A percentile compares a stretch with the other conserved stretches of the same genome.
phyloP scores from a whole-genome alignment of 2,797 vertebrate species.

The Argentina silus region DNA sequence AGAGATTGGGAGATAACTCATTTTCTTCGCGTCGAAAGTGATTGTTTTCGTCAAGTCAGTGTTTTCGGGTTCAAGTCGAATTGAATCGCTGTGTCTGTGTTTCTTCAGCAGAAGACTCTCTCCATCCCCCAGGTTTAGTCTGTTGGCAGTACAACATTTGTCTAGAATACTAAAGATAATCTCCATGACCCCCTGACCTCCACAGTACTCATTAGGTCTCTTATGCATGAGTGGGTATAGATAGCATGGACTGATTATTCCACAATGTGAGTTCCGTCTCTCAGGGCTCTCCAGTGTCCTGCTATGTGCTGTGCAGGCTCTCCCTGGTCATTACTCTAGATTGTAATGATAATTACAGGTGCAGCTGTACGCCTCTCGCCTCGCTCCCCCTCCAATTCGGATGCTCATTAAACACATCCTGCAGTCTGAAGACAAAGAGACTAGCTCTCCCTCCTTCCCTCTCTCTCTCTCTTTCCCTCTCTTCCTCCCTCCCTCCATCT shows the following conservation, averaged over 20 bases:
- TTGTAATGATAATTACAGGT: slow-evolving; percentile 69
- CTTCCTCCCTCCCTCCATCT: neutral
- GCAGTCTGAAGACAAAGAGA: neutral
- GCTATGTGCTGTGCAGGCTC: slow-evolving; percentile 42
- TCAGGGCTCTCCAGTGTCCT: neutral
- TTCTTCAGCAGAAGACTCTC: too few species aligned
- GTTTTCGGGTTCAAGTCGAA: too few species aligned
- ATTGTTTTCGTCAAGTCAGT: too few species aligned
- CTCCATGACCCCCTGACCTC: too few species aligned
- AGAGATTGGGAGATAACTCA: too few species aligned
- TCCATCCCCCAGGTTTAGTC: too few species aligned
- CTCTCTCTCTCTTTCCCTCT: neutral
- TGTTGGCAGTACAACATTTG: neutral
- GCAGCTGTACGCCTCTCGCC: slow-evolving; percentile 42
- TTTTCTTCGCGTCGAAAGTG: too few species aligned
- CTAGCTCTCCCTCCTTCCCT: neutral
- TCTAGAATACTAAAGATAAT: neutral
- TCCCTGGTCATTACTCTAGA: slow-evolving; percentile 71
- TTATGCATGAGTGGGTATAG: too few species aligned
- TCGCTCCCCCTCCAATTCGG: neutral
- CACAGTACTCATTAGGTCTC: too few species aligned
- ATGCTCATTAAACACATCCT: neutral
- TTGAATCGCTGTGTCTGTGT: too few species aligned
- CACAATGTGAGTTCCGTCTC: slow-evolving; percentile 7
- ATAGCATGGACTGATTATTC: neutral